Percentiles rank a stretch among this genome's conserved stretches.
Conservation (phyloP, 2,888 invertebrate genomes). For the Heliothis peltigera region DNA sequence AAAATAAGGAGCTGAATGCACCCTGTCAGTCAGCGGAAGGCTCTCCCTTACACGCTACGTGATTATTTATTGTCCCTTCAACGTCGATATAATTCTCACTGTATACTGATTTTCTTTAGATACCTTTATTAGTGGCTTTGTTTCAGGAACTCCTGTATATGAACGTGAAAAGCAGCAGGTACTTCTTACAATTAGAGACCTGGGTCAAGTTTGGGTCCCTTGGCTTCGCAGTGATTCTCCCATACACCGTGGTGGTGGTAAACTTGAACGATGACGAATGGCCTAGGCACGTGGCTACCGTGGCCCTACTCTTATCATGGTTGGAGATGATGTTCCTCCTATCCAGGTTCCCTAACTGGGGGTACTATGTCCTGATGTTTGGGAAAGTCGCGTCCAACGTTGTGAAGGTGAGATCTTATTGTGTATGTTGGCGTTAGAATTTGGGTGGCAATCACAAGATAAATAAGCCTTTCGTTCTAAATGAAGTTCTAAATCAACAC, state of each 20-base stretch:
- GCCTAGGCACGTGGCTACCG: constrained; percentile 87
- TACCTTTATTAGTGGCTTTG: too few species aligned
- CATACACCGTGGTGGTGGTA: constrained; percentile 73
- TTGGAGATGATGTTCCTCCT: constrained; percentile 89
- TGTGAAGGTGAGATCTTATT: constrained; percentile 82
- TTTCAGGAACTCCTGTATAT: constrained; percentile 88
- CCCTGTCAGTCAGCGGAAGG: too few species aligned
- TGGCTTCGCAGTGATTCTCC: constrained; percentile 81
- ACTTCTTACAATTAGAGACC: constrained; percentile 88
- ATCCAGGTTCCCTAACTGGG: constrained; percentile 89
- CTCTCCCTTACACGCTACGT: too few species aligned
- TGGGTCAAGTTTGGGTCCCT: constrained; percentile 89
- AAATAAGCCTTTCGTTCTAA: too few species aligned
- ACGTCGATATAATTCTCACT: too few species aligned
- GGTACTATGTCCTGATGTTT: constrained; percentile 91
- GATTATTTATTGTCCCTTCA: too few species aligned
- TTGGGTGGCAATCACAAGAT: too few species aligned
- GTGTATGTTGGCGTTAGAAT: too few species aligned
- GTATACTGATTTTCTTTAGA: too few species aligned
- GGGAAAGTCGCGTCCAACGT: constrained; percentile 90
- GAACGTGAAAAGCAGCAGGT: constrained; percentile 84
- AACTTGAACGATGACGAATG: constrained; percentile 72
- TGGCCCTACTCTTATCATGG: constrained; percentile 89
- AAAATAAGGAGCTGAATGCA: too few species aligned
- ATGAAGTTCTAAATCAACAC: too few species aligned